Conservation (phyloP, 2,113 vertebrate species). For the Syngnathoides biaculeatus region DNA sequence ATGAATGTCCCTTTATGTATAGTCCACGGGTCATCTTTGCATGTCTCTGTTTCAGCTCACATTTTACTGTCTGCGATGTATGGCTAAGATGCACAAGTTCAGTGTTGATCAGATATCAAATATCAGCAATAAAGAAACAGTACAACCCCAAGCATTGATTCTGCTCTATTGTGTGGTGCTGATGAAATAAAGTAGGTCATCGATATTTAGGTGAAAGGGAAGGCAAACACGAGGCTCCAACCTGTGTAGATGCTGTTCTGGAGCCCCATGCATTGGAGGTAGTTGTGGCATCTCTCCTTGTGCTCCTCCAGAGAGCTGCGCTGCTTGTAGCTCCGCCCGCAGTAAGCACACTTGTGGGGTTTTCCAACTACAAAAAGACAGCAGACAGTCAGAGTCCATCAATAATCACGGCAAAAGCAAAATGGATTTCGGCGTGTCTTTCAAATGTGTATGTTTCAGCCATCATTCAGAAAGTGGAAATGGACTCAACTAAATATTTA, state of each 20-base stretch:
- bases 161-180: not conserved
- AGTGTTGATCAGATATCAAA: not conserved
- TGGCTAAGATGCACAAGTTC: not conserved
- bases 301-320: slow-evolving; percentile 98
- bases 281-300: slow-evolving; percentile 98
- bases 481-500: too few relatives aligned
- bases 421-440: not conserved
- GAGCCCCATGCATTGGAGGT: slow-evolving; percentile 94
- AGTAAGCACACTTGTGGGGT: slow-evolving; percentile 97
- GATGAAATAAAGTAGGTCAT: slow-evolving; percentile 16
- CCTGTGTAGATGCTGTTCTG: slow-evolving; percentile 91
- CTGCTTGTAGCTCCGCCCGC: slow-evolving; percentile 97
- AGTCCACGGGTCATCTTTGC: slow-evolving; percentile 10
- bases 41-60: slow-evolving; percentile 7
- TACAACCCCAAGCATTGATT: not conserved
- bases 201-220: slow-evolving; percentile 14
- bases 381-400: not conserved
- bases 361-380: slow-evolving; percentile 85
- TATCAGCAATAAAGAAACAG: too few relatives aligned
- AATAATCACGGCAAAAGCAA: not conserved
- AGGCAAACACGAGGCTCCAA: slow-evolving; percentile 55
- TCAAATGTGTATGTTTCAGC: too few relatives aligned
- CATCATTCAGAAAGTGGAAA: not conserved
- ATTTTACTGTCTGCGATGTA: not conserved
- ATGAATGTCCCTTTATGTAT: slow-evolving; percentile 25